phyloP scores from a whole-genome alignment of 2,113 vertebrate genomes.

The Ginglymostoma cirratum region DNA sequence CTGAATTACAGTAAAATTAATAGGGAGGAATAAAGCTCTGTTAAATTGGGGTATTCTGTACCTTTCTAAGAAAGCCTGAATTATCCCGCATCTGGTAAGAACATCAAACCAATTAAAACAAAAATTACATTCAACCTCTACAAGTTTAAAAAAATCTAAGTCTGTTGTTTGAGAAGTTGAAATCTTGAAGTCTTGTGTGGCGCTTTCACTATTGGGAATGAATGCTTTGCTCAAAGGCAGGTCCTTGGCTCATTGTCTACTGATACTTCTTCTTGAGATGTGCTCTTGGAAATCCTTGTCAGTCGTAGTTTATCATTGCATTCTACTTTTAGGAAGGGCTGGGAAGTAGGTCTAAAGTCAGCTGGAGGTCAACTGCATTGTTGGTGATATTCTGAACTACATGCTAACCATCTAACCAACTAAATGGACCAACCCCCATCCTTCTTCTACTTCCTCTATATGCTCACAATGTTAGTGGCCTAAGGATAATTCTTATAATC shows the following conservation, averaged over 20 bases:
- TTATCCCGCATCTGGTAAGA: background rate
- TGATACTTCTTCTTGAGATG: background rate
- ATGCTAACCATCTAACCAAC: background rate
- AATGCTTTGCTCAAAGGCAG: no score
- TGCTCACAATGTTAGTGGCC: background rate
- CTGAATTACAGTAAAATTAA: background rate
- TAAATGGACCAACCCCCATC: no score
- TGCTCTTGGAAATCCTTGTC: background rate
- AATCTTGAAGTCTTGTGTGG: background rate
- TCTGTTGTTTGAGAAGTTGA: background rate
- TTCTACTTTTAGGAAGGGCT: background rate
- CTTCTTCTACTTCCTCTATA: background rate
- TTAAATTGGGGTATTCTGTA: background rate
- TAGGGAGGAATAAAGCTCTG: background rate
- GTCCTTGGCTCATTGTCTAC: background rate
- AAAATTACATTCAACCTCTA: background rate
- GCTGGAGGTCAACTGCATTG: background rate
- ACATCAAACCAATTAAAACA: background rate
- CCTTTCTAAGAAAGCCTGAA: background rate
- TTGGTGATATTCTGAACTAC: background rate
- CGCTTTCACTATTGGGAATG: background rate
- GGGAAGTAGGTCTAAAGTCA: background rate
- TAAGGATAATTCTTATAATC: background rate
- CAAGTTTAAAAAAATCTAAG: background rate
- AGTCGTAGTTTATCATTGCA: background rate